A percentile compares a stretch with the other conserved stretches of the same genome.
These are phyloP conservation scores for Phaetusa simplex DNA, from an alignment of 2,113 vertebrate species.

Conservation along the genomic window DNA sequence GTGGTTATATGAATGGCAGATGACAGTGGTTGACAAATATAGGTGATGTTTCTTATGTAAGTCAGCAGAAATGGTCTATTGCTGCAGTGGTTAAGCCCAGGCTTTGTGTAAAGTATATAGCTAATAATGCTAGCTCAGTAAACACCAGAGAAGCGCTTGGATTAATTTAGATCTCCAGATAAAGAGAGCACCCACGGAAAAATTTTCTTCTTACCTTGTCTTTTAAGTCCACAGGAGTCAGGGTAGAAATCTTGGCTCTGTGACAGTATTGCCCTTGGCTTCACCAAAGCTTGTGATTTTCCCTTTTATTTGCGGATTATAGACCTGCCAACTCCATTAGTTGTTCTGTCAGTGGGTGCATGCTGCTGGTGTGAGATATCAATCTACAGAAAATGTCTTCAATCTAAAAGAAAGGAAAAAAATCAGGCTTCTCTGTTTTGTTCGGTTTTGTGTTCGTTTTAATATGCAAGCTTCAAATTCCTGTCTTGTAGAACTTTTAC, in stretches of 20 bases:
- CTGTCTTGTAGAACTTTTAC: not conserved
- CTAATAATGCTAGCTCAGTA: not conserved
- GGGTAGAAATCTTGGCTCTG: not conserved
- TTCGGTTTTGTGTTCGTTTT: not conserved
- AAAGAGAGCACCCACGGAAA: not conserved
- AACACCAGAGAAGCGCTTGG: not conserved
- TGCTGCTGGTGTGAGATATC: not conserved
- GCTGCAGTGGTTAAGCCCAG: not conserved
- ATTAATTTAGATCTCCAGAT: slow-evolving; percentile 56
- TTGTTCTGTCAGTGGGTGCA: not conserved
- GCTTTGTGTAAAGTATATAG: not conserved
- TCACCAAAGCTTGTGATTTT: not conserved
- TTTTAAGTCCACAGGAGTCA: not conserved
- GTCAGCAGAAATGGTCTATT: not conserved
- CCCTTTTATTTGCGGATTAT: not conserved
- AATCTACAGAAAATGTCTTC: not conserved
- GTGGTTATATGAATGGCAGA: not conserved
- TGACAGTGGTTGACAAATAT: not conserved
- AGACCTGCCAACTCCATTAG: not conserved
- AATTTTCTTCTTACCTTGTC: not conserved
- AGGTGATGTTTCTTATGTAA: not conserved
- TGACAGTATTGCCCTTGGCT: not conserved
- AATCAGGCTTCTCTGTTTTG: not conserved
- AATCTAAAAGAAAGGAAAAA: not conserved
- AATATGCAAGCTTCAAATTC: not conserved